These are phyloP conservation scores for Hypanus sabinus DNA, from an alignment of 2,113 vertebrate species.

Conservation along the genomic window DNA sequence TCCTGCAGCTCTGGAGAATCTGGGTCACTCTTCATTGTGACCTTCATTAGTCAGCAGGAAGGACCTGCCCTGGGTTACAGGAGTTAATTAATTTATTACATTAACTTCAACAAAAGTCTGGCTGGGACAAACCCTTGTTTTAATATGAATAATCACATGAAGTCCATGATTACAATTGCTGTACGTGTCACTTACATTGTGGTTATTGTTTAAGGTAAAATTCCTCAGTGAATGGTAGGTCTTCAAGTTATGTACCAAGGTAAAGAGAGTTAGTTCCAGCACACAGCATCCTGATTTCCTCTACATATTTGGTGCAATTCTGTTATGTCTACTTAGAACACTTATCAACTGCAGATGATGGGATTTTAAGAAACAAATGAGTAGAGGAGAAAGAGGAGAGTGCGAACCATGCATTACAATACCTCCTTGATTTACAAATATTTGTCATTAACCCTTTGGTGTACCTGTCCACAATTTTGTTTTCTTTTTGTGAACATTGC, in stretches of 20 bases:
- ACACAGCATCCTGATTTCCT: neutral
- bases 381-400: neutral
- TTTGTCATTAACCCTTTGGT: too few species aligned
- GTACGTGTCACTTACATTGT: neutral
- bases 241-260: neutral
- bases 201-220: neutral
- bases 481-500: too few species aligned
- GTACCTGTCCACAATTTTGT: too few species aligned
- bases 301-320: neutral
- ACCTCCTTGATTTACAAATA: too few species aligned
- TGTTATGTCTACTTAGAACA: neutral
- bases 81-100: constrained; percentile 17
- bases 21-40: neutral
- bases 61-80: neutral
- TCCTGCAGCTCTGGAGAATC: neutral
- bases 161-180: too few species aligned
- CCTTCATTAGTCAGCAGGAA: neutral
- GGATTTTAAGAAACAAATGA: neutral
- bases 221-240: neutral
- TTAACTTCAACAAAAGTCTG: neutral
- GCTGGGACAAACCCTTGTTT: neutral
- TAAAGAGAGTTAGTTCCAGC: neutral
- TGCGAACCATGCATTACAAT: too few species aligned
- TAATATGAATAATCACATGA: neutral
- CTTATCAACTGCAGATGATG: neutral